These are phyloP conservation scores for Porites divaricata DNA, from an alignment of 92 coral and sea anemone genomes.

Conservation along the genomic window DNA sequence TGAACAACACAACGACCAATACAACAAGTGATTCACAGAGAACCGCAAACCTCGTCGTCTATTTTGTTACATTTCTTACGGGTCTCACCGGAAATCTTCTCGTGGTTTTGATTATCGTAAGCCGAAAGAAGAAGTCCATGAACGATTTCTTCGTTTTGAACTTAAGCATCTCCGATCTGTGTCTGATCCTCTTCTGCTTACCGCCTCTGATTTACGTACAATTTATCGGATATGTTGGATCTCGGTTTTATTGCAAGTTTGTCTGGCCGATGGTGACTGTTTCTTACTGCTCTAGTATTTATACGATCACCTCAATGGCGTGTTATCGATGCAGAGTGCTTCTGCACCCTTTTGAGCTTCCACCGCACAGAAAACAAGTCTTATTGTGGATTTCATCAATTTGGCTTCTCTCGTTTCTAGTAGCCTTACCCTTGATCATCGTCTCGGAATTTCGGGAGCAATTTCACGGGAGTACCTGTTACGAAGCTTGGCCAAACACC, in stretches of 20 bases:
- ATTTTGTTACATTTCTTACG: constrained; percentile 58
- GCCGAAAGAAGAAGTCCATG: constrained; percentile 58
- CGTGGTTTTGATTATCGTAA: constrained; percentile 55
- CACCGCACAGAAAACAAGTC: constrained; percentile 44
- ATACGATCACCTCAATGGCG: constrained; percentile 72
- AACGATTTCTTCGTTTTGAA: constrained; percentile 70
- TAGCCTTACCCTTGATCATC: constrained; percentile 53
- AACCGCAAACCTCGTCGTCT: constrained; percentile 43
- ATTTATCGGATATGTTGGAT: constrained; percentile 55
- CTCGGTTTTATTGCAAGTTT: constrained; percentile 66
- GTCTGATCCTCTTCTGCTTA: constrained; percentile 64
- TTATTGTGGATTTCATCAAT: constrained; percentile 56
- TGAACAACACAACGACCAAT: constrained; percentile 55
- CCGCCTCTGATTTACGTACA: constrained; percentile 61
- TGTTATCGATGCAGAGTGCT: constrained; percentile 67
- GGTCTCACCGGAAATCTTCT: constrained; percentile 69
- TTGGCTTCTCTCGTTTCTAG: constrained; percentile 53
- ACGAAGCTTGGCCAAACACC: constrained; percentile 65
- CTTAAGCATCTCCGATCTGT: constrained; percentile 62
- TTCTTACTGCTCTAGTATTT: constrained; percentile 65
- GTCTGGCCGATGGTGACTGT: constrained; percentile 77
- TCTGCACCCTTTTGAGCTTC: constrained; percentile 68
- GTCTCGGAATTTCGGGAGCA: constrained; percentile 48
- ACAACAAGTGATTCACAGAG: constrained; percentile 3
- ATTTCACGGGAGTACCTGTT: constrained; percentile 42